Conservation (phyloP, 2,113 vertebrate species). For the Lota lota region DNA sequence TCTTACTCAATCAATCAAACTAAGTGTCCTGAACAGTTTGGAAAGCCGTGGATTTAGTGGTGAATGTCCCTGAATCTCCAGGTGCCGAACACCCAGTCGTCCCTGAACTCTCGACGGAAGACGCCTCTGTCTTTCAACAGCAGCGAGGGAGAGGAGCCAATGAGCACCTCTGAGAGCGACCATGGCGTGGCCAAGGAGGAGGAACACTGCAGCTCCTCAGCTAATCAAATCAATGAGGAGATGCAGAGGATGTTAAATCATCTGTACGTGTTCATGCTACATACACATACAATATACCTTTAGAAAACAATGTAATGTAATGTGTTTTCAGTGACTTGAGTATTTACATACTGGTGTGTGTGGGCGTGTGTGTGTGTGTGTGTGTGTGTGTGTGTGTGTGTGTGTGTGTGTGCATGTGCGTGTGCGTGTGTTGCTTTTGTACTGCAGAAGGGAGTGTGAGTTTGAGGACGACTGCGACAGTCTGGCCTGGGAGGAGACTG, state of each 20-base stretch:
- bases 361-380: background rate
- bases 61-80: slow-evolving; percentile 34
- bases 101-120: slow-evolving; percentile 68
- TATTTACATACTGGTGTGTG: background rate
- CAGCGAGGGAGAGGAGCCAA: slow-evolving; percentile 70
- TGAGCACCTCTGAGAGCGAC: slow-evolving; percentile 73
- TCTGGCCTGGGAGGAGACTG: slow-evolving; percentile 96
- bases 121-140: slow-evolving; percentile 60
- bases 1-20: background rate
- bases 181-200: slow-evolving; percentile 73
- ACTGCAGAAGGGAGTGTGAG: slow-evolving; percentile 86
- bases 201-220: slow-evolving; percentile 77
- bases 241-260: slow-evolving; percentile 98
- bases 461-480: slow-evolving; percentile 98
- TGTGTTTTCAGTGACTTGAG: background rate
- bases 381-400: background rate
- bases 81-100: slow-evolving; percentile 65
- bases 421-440: background rate
- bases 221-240: slow-evolving; percentile 90
- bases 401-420: slow-evolving; percentile 1
- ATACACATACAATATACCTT: background rate
- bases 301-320: background rate
- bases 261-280: slow-evolving; percentile 78
- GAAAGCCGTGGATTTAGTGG: background rate
- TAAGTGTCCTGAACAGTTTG: slow-evolving; percentile 18